Conservation (phyloP, 2,797 vertebrate genomes). For the Mionectes olivaceus region DNA sequence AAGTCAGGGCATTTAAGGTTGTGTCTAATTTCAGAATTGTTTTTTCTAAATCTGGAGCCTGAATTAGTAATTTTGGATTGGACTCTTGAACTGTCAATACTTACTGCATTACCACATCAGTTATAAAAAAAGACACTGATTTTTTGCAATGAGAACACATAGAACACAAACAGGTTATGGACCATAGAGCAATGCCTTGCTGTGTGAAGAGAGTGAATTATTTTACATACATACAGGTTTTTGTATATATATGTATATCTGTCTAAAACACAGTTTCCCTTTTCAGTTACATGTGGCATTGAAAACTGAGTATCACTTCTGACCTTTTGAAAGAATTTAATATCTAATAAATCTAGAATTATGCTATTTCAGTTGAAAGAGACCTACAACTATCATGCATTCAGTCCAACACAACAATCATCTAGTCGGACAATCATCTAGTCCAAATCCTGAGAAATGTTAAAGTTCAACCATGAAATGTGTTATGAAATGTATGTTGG, state of each 20-base stretch:
- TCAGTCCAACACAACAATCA: neutral
- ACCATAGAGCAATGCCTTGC: neutral
- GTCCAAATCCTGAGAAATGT: neutral
- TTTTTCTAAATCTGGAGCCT: constrained; percentile 12
- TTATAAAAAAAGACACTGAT: neutral
- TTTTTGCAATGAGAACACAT: neutral
- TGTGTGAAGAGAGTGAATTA: neutral
- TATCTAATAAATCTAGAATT: neutral
- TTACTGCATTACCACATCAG: neutral
- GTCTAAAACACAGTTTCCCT: neutral
- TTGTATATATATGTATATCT: rapidly evolving
- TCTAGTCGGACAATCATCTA: neutral
- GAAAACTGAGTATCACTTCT: neutral
- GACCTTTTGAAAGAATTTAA: constrained; percentile 5
- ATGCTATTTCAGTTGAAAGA: neutral
- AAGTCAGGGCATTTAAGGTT: constrained; percentile 5
- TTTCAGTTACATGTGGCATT: neutral
- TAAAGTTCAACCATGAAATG: neutral
- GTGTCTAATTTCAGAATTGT: neutral
- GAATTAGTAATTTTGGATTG: neutral
- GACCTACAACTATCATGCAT: neutral
- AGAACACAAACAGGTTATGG: neutral
- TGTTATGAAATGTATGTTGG: neutral
- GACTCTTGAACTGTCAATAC: neutral
- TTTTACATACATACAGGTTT: neutral